Conservation (phyloP, 2,888 invertebrate genomes). For the Incurvaria masculella region DNA sequence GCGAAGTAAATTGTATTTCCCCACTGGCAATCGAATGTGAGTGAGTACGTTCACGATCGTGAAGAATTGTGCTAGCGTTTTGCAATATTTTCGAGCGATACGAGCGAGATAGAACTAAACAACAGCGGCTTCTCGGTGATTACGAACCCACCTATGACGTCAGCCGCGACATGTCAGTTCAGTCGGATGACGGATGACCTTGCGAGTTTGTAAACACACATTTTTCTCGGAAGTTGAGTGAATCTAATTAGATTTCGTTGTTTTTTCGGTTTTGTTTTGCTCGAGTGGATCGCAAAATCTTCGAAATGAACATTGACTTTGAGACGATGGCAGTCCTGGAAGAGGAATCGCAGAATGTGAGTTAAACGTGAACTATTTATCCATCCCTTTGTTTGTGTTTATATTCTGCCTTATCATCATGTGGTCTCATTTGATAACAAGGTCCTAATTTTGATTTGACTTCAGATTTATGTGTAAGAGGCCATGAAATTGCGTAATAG, state of each 20-base stretch:
- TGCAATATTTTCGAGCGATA: constrained; percentile 5
- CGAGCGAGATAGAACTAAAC: constrained; percentile 9
- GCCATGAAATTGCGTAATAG: no score
- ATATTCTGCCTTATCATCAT: no score
- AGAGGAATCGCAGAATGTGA: constrained; percentile 60
- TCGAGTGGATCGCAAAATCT: constrained; percentile 14
- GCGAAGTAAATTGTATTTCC: no score
- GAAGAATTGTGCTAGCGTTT: constrained; percentile 11
- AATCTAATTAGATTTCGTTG: constrained; percentile 24
- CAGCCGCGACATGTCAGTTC: constrained; percentile 44
- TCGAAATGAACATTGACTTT: constrained; percentile 54
- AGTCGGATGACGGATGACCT: no score
- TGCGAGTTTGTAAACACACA: constrained; percentile 77
- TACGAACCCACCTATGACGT: constrained; percentile 20
- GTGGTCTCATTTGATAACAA: no score
- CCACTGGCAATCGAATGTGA: no score
- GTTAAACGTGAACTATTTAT: constrained; percentile 21
- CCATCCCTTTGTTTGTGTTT: not conserved
- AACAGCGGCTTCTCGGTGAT: no score
- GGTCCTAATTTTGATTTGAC: no score
- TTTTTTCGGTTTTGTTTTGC: constrained; percentile 13
- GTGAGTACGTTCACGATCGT: no score
- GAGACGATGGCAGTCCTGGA: constrained; percentile 62
- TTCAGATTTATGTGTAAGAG: no score
- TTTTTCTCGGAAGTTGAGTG: constrained; percentile 38